Evolutionary conservation across 2,113 vertebrate species (phyloP), one percentile per base, ranked within the genome.

Genomic region (Trematocara variabile): DNA sequence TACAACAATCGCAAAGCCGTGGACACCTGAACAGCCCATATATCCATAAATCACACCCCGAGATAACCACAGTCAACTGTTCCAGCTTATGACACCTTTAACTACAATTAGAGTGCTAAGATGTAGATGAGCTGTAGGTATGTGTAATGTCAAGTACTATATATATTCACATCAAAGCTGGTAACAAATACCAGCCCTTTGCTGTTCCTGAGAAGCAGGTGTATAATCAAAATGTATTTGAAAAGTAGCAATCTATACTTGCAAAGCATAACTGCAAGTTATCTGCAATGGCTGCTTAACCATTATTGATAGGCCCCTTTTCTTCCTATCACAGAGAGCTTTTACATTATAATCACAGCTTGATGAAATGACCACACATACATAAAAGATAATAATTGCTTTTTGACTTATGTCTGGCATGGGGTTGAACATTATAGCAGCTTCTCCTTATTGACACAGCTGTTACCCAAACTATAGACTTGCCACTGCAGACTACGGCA

Each of bases 1-100:
- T 98, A 98, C 96, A 94, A 96, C 97, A 97, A 97, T 98, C 97
- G 97, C 97, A 97, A 97, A 99, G 97, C 96, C 95, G 96, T 96
- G 97, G 97, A 97, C 97, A 97, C 97, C 97, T 97, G 96, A 96
- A 96, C 96, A 96, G 96, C 96, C 95, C 90, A 89, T 96, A 96
- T 97, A 96, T 96, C 94, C 97, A 97, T 99, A 97, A 98, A 98
- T 98, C 97, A 97, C 96, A 93, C 95, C 91, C 95, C 95, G 96
- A 96, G 94, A 96, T 97, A 95, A 92, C 88, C 85, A 95, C 96
- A 88, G 96, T 92, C 94, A 93, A 95, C 94, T 60, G 82, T 56
- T 90, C 46, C 60, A 22, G 70, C 83, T 65, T 73, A 79, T 85
- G 41, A 89, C 63, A 77, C 50, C 44, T 88, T 90, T 90, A 88